These are phyloP conservation scores for Caenorhabditis wallacei DNA, from an alignment of 2,888 invertebrate species.

Conservation along the genomic window DNA sequence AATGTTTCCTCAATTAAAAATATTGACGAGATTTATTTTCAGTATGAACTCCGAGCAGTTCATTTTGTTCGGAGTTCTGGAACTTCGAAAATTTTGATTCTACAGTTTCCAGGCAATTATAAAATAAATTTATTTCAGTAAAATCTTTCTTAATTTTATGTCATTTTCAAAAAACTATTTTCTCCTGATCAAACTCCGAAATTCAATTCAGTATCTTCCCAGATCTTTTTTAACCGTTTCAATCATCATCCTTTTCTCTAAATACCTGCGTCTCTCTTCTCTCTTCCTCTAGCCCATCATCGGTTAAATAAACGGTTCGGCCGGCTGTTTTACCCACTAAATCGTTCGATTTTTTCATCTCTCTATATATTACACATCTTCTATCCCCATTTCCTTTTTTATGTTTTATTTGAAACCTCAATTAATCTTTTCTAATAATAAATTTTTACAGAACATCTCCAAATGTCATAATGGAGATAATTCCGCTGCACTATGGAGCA, in stretches of 20 bases:
- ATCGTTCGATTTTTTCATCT: background rate
- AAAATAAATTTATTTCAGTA: too few relatives aligned
- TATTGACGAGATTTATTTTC: too few relatives aligned
- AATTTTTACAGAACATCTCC: constrained; percentile 7
- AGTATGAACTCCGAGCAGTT: too few relatives aligned
- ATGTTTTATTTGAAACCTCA: background rate
- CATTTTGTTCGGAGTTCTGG: too few relatives aligned
- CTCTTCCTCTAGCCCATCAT: background rate
- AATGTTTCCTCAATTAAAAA: too few relatives aligned
- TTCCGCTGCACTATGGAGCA: constrained; percentile 61
- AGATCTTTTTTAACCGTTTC: constrained; percentile 2
- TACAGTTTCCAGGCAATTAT: too few relatives aligned
- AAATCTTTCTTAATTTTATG: too few relatives aligned
- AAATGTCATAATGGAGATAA: constrained; percentile 55
- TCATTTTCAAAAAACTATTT: background rate
- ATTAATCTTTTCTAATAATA: background rate
- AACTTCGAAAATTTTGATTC: too few relatives aligned
- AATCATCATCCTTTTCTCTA: background rate
- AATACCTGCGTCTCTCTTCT: background rate
- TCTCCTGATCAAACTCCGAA: background rate
- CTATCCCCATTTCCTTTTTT: background rate
- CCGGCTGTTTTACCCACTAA: background rate
- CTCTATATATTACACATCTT: background rate
- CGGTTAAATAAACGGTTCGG: background rate
- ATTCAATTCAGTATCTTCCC: background rate